Evolutionary conservation across 2,113 vertebrate species (phyloP), one percentile per base, ranked within the genome.

Genomic region (Zapornia atra): DNA sequence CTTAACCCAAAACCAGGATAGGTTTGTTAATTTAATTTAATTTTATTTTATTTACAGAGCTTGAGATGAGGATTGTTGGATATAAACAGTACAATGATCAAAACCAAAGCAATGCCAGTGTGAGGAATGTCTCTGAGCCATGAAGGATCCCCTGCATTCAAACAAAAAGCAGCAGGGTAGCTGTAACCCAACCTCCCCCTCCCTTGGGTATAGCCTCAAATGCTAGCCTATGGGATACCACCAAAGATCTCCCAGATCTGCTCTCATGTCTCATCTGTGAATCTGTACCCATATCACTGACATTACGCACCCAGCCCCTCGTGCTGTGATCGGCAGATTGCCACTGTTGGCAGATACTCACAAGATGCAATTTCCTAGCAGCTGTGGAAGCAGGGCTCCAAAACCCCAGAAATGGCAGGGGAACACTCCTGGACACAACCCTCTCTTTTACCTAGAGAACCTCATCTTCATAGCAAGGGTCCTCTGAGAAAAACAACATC

Each of bases 291-390:
- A 2, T 12, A 19, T 2, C 26, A 25, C 40, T 84, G 68, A 57
- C 31, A 9, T 2, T 16, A 26, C 40, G n/a, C 44, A 57, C 22
- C 5, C 57, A 33, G 5, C 28, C 25, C 17, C 21, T 71, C 0
- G 0, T 36, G 48, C 69, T n/a, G 34, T 28, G 31, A 48, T 1
- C 1, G 3, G 25, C 80, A 83, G 38, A 29, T 5, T 69, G 59
- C 31, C 59, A 8, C 65, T 70, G 40, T 10, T 25, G 44, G 44
- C 60, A 82, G 36, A 51, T 18, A 46, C 33, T 92, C 73, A 57
- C 46, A 61, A 84, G 34, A 24, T 36, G 56, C 36, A 59, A 7
- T 82, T 90, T 68, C 48, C 50, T 22, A 69, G 28, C 73, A 65
- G 71, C 68, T 86, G 14, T 44, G 81, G 59, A 68, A 51, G 38